Base-by-base conservation (phyloP, 2,888 invertebrate genomes). In the Agrochola macilenta region DNA sequence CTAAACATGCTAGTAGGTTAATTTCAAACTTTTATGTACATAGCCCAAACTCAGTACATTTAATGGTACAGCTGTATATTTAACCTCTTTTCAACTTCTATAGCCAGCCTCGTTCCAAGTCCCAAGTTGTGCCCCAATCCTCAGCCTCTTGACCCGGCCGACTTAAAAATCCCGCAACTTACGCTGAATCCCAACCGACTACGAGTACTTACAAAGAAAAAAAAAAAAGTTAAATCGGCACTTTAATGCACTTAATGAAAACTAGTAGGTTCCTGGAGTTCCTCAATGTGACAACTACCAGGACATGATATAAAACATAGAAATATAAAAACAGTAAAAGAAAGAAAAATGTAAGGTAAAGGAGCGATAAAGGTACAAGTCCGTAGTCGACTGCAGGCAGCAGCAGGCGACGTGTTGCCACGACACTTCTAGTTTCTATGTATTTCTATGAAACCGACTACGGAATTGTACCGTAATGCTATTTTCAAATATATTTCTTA, bases 71-170 rank as follows among this genome's bases (percentile, higher is more conserved):
- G 1, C 8, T 54, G 17, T 26, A 39, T 11, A 20, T 54, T 35
- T 43, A 46, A 63, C n/a, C 26, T 72, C 11, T 71, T 49, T 35
- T 5, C 49, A 30, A n/a, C 14, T 43, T 11, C 5, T 11, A 49
- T 46, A 63, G 49, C 14, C 26, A 72, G 30, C 7, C 9, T 58
- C n/a, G 7, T 61, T 23, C n/a, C 8, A 46, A 61, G 61, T 66
- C 14, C 39, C 14, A 52, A 57, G 65, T 46, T 79, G 23, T 14
- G 14, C 26, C 11, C 2, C 60, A 58, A 35, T 35, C 30, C 26
- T 57, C 43, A 39, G 12, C 49, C 69, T 73, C 73, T 83, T 79
- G 81, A 79, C 84, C 69, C 65, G 80, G 7, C 58, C 35, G 84
- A 79, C 69, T 54, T 81, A 57, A 72, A 69, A 69, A 54, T 68